phyloP scores from a whole-genome alignment of 2,113 vertebrate species.

The Vidua macroura region DNA sequence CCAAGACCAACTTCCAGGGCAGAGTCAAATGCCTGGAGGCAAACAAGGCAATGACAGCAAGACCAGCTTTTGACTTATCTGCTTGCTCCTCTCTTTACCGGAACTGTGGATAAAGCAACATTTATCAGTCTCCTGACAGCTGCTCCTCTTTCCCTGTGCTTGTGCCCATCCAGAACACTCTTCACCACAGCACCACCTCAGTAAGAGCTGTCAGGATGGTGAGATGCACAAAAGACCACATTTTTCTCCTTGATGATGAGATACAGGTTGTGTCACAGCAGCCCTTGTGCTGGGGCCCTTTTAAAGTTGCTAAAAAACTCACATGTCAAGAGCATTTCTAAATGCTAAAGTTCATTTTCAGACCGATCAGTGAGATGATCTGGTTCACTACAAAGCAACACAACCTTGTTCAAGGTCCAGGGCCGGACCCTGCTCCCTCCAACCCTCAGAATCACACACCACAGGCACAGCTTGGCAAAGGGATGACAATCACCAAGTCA shows the following conservation, averaged over 20 bases:
- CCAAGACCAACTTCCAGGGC: neutral
- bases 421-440: neutral
- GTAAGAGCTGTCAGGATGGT: neutral
- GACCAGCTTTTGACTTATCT: neutral
- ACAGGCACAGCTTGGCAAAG: neutral
- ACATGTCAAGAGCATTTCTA: neutral
- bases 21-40: neutral
- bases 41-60: neutral
- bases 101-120: neutral
- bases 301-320: neutral
- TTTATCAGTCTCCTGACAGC: neutral
- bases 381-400: neutral
- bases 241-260: neutral
- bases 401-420: neutral
- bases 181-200: neutral
- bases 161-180: neutral
- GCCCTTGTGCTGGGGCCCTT: neutral
- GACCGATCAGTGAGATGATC: neutral
- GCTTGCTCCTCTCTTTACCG: neutral
- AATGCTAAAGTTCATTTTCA: neutral
- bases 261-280: neutral
- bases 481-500: neutral
- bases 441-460: neutral
- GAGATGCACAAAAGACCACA: neutral
- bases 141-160: neutral